Conservation (phyloP, 2,797 vertebrate genomes). For the Galaxias olidus region DNA sequence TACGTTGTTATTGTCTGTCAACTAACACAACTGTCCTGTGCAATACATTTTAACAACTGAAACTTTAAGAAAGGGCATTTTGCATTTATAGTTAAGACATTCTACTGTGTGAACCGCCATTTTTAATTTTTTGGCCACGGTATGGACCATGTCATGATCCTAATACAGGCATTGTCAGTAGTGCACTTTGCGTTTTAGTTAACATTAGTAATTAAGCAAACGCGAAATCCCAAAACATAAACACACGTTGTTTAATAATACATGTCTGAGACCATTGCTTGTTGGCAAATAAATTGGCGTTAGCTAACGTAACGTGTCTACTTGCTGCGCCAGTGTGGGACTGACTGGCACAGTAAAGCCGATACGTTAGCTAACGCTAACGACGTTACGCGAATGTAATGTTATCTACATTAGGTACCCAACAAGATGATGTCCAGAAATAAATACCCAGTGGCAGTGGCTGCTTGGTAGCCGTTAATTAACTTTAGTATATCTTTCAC, state of each 20-base stretch:
- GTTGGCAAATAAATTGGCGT: no score
- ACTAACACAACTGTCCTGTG: background rate
- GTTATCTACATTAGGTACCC: background rate
- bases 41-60: background rate
- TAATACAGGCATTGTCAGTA: no score
- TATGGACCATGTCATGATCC: conserved; percentile 56
- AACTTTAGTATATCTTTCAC: no score
- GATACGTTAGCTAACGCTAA: no score
- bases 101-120: conserved; percentile 81
- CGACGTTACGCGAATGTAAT: no score
- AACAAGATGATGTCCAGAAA: background rate
- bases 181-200: no score
- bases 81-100: conserved; percentile 58
- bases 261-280: no score
- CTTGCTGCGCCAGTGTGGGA: no score
- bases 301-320: no score
- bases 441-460: conserved; percentile 14
- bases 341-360: no score
- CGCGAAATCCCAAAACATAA: conserved; percentile 50
- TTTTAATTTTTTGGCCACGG: conserved; percentile 79
- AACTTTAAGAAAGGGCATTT: conserved; percentile 34
- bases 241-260: conserved; percentile 3
- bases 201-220: no score
- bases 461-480: conserved; percentile 16
- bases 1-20: background rate